A percentile compares a stretch with the other conserved stretches of the same genome.
phyloP scores from a whole-genome alignment of 2,888 invertebrate genomes.

The Tachina fera region DNA sequence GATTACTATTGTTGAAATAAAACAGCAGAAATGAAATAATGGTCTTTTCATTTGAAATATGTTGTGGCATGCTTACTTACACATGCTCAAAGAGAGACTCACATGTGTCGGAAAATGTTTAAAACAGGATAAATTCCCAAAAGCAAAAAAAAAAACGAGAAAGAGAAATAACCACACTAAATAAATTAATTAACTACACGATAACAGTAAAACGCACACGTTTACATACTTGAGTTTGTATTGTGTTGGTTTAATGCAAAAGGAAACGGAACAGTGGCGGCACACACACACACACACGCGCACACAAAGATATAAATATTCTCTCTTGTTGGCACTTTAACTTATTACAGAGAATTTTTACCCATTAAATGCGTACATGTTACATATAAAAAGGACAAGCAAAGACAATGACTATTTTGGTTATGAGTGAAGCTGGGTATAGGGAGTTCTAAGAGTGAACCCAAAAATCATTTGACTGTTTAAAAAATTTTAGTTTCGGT shows the following conservation, averaged over 20 bases:
- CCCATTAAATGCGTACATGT: background rate
- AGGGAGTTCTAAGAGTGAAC: too few species aligned
- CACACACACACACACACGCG: conserved; percentile 15
- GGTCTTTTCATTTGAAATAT: conserved; percentile 44
- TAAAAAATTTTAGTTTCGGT: too few species aligned
- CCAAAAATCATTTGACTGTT: too few species aligned
- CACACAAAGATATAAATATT: background rate
- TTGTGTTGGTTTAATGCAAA: conserved; percentile 40
- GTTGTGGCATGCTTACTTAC: conserved; percentile 1
- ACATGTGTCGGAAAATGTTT: conserved; percentile 41
- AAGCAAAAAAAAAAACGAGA: conserved; percentile 69
- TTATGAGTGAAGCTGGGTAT: too few species aligned
- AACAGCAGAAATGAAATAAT: conserved; percentile 53
- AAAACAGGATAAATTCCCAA: conserved; percentile 72
- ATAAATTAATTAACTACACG: conserved; percentile 80
- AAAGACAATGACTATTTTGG: too few species aligned
- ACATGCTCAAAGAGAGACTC: background rate
- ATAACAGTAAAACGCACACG: conserved; percentile 70
- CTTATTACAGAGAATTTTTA: background rate
- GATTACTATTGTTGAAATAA: conserved; percentile 27
- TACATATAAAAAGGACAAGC: background rate
- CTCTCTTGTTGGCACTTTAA: background rate
- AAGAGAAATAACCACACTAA: conserved; percentile 76
- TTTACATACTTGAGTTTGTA: conserved; percentile 48
- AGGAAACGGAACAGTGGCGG: conserved; percentile 55